Base-by-base conservation (phyloP, 1,140 invertebrate species). In the Aphelinus atriplicis region DNA sequence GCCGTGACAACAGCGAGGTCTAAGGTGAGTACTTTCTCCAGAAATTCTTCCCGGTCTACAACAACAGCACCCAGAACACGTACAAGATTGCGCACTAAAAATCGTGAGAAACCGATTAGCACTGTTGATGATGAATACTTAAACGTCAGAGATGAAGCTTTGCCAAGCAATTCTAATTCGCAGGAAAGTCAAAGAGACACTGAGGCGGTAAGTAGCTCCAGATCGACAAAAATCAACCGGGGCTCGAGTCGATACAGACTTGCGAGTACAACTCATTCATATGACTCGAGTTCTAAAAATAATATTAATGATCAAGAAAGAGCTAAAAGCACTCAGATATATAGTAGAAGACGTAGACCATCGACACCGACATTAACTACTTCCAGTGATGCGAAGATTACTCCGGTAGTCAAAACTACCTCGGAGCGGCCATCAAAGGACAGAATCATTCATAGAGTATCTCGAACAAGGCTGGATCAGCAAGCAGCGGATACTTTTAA, bases 11-110 rank as follows among this genome's bases (percentile, higher is more conserved):
- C 83, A 70, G 71, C 80, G 71, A 85, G 84, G 78, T 46, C 80
- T 71, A 88, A 88, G 86, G 87, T 87, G 86, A 88, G 87, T 84
- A 87, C 83, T 69, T 77, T 84, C 51, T 81, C 84, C 71, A 86
- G 85, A 84, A 86, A 86, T 81, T 78, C 81, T 80, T 83, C 86
- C 81, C 87, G 88, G 81, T 82, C 85, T 78, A 81, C 85, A 78
- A 81, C 85, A 76, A 83, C 77, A 79, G 64, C 80, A 77, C 68
- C 65, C 61, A 77, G 79, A 79, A 81, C 81, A 69, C 75, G 58
- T 64, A 77, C 70, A 69, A 73, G 70, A 73, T 51, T 60, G 71
- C 75, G 71, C 7, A 58, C 75, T 71, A 81, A 83, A 73, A 77
- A 73, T 82, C 85, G 83, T 78, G 80, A 78, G 66, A 84, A 82